Percentiles rank a stretch among this genome's conserved stretches.
phyloP scores from a whole-genome alignment of 64 coral and sea anemone genomes.

The Actinia tenebrosa region DNA sequence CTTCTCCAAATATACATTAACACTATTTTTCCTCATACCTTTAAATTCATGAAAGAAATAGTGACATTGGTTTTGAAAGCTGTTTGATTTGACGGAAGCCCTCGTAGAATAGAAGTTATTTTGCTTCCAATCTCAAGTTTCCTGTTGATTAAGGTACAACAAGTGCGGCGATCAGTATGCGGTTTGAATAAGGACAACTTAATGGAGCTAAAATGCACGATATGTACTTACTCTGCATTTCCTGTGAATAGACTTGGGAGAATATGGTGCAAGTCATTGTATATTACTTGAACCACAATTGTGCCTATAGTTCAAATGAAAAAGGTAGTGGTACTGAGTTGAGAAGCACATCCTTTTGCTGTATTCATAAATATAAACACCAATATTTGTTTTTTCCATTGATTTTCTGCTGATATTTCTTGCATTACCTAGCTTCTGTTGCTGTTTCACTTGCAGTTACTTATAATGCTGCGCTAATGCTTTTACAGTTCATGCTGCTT shows the following conservation, averaged over 20 bases:
- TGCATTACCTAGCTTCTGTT: too few relatives aligned
- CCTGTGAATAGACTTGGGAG: background rate
- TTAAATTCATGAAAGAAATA: background rate
- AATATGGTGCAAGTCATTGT: background rate
- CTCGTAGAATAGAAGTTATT: background rate
- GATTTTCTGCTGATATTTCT: too few relatives aligned
- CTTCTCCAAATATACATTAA: background rate
- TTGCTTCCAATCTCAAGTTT: background rate
- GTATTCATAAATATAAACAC: too few relatives aligned
- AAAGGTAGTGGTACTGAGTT: too few relatives aligned
- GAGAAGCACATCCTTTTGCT: too few relatives aligned
- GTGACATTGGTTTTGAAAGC: background rate
- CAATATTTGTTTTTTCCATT: too few relatives aligned
- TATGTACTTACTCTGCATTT: background rate
- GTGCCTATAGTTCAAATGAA: background rate
- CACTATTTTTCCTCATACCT: background rate
- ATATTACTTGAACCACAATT: background rate
- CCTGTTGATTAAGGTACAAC: background rate
- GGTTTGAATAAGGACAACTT: too few relatives aligned
- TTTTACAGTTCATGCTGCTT: too few relatives aligned
- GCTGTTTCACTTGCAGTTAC: too few relatives aligned
- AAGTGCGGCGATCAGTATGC: background rate
- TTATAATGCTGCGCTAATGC: too few relatives aligned
- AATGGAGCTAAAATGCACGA: background rate
- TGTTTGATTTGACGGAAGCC: background rate